Conservation (phyloP, 2,797 vertebrate genomes). For the Botia kubotai region DNA sequence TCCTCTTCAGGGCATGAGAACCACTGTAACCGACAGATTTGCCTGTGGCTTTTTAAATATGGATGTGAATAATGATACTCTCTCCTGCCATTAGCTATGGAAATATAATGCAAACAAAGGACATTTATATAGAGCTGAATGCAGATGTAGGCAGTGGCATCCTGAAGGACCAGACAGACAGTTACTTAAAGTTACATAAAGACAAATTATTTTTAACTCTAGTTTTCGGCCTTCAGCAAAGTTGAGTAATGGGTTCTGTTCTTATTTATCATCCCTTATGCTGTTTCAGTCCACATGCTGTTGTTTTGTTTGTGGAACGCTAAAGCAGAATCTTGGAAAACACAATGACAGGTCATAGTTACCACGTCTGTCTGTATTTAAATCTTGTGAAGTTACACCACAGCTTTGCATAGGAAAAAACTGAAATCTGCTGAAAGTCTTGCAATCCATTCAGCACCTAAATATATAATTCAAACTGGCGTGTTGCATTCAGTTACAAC, state of each 20-base stretch:
- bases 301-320: too few relatives aligned
- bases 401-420: not conserved
- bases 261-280: not conserved
- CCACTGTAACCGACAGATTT: constrained; percentile 24
- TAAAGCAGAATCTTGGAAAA: too few relatives aligned
- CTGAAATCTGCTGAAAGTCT: not conserved
- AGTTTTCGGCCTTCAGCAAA: too few relatives aligned
- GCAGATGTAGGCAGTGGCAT: constrained; percentile 17
- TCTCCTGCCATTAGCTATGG: constrained; percentile 37
- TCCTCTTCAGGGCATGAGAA: constrained; percentile 43
- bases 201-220: constrained; percentile 4
- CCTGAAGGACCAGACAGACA: constrained; percentile 36
- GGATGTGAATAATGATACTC: constrained; percentile 41
- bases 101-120: constrained; percentile 41
- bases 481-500: not conserved
- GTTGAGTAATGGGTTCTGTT: constrained; percentile 18
- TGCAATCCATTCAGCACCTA: not conserved
- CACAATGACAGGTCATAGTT: not conserved
- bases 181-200: not conserved
- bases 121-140: constrained; percentile 29
- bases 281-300: not conserved
- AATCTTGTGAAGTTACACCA: not conserved
- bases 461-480: not conserved
- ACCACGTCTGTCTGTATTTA: not conserved
- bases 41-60: constrained; percentile 44